phyloP scores from a whole-genome alignment of 2,797 vertebrate genomes.

The Myotis myotis region DNA sequence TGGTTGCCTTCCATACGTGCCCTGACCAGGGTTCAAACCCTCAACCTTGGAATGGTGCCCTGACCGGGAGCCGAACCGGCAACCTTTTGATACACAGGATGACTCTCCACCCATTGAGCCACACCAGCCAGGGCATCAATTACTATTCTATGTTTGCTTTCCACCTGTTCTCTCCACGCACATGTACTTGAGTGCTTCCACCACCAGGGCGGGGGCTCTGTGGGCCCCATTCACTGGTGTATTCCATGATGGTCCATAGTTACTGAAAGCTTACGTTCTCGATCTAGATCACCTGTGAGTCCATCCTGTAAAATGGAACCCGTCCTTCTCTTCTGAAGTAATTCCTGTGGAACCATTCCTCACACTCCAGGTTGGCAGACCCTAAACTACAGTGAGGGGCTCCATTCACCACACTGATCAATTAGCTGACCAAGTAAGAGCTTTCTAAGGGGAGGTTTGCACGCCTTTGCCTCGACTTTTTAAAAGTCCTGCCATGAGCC shows the following conservation, averaged over 20 bases:
- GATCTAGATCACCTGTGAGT: background rate
- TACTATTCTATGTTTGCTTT: background rate
- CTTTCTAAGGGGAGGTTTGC: background rate
- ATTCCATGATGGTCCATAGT: background rate
- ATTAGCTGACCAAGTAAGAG: background rate
- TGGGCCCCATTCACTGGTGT: background rate
- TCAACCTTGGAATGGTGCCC: no score
- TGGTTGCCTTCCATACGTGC: no score
- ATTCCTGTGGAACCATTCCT: background rate
- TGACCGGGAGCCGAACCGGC: no score
- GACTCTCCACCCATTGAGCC: no score
- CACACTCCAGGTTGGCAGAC: background rate
- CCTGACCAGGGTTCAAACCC: no score
- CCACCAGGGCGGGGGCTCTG: background rate
- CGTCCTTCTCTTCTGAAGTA: background rate
- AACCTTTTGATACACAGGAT: no score
- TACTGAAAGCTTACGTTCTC: background rate
- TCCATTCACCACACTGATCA: background rate
- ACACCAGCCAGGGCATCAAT: no score
- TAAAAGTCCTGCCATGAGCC: background rate
- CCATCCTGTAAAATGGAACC: background rate
- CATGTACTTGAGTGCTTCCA: rapidly evolving
- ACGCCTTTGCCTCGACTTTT: background rate
- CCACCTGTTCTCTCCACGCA: background rate
- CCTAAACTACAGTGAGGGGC: background rate